phyloP scores from a whole-genome alignment of 2,113 vertebrate species.

The Grallaria varia region DNA sequence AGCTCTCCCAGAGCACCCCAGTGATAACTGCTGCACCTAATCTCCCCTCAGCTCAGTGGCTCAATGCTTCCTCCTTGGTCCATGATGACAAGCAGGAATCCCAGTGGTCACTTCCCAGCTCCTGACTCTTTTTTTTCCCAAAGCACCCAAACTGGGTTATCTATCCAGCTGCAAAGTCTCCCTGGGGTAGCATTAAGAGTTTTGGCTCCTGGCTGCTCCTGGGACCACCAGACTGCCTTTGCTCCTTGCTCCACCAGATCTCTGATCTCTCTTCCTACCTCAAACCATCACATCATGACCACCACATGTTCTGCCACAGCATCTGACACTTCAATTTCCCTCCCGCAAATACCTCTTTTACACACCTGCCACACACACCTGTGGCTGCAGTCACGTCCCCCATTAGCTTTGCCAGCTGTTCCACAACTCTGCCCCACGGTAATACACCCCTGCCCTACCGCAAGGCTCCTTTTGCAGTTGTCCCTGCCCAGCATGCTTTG shows the following conservation, averaged over 20 bases:
- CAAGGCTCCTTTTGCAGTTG: background rate
- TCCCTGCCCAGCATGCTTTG: background rate
- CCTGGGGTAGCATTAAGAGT: background rate
- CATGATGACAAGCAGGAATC: rapidly evolving
- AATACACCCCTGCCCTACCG: background rate
- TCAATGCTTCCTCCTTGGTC: background rate
- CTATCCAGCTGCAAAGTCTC: background rate
- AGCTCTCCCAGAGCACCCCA: background rate
- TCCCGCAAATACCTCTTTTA: background rate
- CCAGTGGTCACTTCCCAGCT: background rate
- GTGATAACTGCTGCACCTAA: background rate
- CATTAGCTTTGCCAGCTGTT: background rate
- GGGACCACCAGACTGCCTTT: background rate
- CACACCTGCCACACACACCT: background rate
- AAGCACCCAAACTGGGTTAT: background rate
- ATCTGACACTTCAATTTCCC: background rate
- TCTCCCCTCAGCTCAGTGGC: background rate
- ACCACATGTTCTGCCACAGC: background rate
- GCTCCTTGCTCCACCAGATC: background rate
- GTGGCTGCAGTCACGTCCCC: background rate
- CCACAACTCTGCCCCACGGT: rapidly evolving
- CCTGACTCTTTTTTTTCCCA: background rate
- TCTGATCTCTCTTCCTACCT: background rate
- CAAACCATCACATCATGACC: background rate
- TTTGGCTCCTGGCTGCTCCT: background rate